phyloP scores from a whole-genome alignment of 1,140 invertebrate species.

The Saxidomus purpurata region DNA sequence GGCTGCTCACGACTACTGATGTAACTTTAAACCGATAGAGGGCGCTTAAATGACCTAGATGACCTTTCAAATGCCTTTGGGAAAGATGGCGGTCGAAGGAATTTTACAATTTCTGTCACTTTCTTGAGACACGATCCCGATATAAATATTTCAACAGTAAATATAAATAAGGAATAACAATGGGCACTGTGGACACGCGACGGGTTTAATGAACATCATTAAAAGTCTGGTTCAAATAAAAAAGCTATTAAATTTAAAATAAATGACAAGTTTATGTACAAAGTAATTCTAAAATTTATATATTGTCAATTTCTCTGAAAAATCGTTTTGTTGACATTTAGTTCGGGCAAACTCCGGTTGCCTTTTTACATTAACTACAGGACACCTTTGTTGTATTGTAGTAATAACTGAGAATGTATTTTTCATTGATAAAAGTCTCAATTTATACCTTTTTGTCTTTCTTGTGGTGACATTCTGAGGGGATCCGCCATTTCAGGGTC shows the following conservation, averaged over 20 bases:
- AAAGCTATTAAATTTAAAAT: neutral
- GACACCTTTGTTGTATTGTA: too few relatives aligned
- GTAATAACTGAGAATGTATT: too few relatives aligned
- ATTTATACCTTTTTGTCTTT: slow-evolving; percentile 63
- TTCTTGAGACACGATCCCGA: slow-evolving; percentile 11
- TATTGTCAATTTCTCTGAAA: neutral
- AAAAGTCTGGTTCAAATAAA: neutral
- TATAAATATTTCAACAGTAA: slow-evolving; percentile 25
- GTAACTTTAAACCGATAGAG: slow-evolving; percentile 55
- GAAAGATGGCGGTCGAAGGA: slow-evolving; percentile 6
- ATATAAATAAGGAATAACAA: slow-evolving; percentile 26
- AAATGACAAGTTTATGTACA: neutral
- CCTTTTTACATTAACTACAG: too few relatives aligned
- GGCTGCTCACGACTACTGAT: slow-evolving; percentile 33
- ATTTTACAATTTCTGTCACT: neutral
- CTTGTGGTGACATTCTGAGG: slow-evolving; percentile 47
- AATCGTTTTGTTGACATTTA: neutral
- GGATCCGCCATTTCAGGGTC: slow-evolving; percentile 63
- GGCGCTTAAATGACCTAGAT: slow-evolving; percentile 47
- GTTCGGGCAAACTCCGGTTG: too few relatives aligned
- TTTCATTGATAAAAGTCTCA: too few relatives aligned
- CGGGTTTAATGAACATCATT: neutral
- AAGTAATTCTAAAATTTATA: neutral
- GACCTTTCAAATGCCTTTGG: slow-evolving; percentile 47
- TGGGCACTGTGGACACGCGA: neutral